Base-by-base conservation (phyloP, 2,113 vertebrate species). In the Leptobrachium ailaonicum region DNA sequence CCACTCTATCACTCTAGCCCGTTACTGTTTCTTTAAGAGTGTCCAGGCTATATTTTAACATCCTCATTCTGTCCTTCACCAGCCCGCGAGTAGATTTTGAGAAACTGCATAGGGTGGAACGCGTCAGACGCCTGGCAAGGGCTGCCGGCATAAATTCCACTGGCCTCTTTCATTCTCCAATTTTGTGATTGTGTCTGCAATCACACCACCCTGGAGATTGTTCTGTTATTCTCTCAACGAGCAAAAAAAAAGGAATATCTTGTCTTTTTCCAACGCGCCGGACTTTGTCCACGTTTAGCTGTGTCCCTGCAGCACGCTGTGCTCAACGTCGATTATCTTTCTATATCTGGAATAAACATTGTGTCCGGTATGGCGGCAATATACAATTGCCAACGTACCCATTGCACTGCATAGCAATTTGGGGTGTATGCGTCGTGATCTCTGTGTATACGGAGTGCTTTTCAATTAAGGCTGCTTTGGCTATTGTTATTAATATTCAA, bases 271-370 rank as follows among this genome's bases (percentile, higher is more conserved):
- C 56, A 11, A 60, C 13, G 3, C 4, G 56, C 20, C 20, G 20
- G 20, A 32, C 20, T 32, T 32, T 60, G 10, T 12, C 56, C 13
- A 13, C 56, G 8, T 50, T 32, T 50, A 50, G 47, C 56, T 60
- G 9, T 10, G 56, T 60, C 56, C 10, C 56, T 12, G 56, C 56
- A 2, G 6, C 56, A 60, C 44, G 2, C 71, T 73, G 53, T 58
- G 41, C 58, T 58, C 14, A 9, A 60, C 14, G 68, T 12, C 42
- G 54, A 73, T 41, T 60, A 58, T 73, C 53, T 70, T 14, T 73
- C 40, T 56, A 58, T 12, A 56, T 50, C 20, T 4, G 32, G 43
- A 45, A 50, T 71, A n/a, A 50, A 32, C 32, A 72, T 10, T 6
- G 47, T 72, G 70, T 45, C 45, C 47, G 54, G 70, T 72, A 41